Conservation (phyloP, 2,113 vertebrate species). For the Sapajus apella region DNA sequence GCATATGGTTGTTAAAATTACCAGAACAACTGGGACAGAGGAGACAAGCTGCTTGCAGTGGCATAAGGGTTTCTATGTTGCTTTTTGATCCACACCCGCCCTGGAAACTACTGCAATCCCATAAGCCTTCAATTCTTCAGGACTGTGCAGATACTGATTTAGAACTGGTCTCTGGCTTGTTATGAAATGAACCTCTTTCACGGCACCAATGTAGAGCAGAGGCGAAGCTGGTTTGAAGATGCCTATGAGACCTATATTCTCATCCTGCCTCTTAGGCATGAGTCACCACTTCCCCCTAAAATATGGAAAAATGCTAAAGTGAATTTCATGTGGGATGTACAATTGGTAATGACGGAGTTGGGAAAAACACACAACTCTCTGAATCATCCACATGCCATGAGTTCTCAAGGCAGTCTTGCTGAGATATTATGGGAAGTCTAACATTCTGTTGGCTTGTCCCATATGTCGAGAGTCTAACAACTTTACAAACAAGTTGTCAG, state of each 20-base stretch:
- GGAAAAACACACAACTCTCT: background rate
- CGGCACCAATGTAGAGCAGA: background rate
- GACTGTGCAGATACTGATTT: background rate
- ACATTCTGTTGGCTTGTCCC: background rate
- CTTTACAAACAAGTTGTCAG: background rate
- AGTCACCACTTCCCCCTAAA: conserved; percentile 40
- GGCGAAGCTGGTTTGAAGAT: background rate
- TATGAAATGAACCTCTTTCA: background rate
- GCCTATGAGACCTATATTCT: background rate
- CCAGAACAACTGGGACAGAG: background rate
- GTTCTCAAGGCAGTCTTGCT: background rate
- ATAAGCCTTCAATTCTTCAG: background rate
- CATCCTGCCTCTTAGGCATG: background rate
- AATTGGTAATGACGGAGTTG: background rate
- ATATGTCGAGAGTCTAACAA: background rate
- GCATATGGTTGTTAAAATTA: conserved; percentile 47
- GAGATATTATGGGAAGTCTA: background rate
- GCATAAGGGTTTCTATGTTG: background rate
- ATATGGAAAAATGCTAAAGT: conserved; percentile 13
- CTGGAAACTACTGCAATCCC: background rate
- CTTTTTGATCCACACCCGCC: background rate
- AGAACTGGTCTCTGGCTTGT: background rate
- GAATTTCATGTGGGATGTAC: conserved; percentile 14
- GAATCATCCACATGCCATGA: background rate
- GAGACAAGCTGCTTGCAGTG: background rate